Percentiles rank a stretch among this genome's conserved stretches.
Conservation (phyloP, 2,113 vertebrate genomes). For the Psittacara wagleri region DNA sequence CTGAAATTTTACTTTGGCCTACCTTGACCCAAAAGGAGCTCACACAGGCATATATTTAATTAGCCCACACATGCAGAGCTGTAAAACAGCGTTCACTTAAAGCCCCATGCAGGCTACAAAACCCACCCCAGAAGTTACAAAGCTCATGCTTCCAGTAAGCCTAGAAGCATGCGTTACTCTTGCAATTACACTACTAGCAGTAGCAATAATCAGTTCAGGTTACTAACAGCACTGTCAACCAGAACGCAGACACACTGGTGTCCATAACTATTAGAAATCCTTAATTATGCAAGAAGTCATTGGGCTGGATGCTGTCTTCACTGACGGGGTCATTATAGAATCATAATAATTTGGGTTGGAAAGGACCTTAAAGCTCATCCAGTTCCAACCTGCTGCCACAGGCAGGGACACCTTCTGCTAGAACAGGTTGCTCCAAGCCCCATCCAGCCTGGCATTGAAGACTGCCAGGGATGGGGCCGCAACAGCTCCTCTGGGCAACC, state of each 20-base stretch:
- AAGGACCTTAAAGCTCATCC: not conserved
- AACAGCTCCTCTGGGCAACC: not conserved
- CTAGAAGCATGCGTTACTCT: fast-evolving
- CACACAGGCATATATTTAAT: not conserved
- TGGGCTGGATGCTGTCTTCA: not conserved
- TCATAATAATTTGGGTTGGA: not conserved
- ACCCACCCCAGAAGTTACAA: not conserved
- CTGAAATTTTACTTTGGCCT: not conserved
- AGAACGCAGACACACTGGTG: fast-evolving
- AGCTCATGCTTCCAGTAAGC: not conserved
- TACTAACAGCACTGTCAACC: not conserved
- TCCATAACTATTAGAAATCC: not conserved
- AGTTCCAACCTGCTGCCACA: not conserved
- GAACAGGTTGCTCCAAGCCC: not conserved
- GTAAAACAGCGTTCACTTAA: not conserved
- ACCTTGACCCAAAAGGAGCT: not conserved
- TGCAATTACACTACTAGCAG: not conserved
- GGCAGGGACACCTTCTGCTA: not conserved
- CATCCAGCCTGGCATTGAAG: not conserved
- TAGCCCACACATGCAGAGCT: fast-evolving
- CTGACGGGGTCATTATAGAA: not conserved
- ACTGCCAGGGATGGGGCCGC: not conserved
- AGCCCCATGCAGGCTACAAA: not conserved
- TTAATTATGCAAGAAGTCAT: not conserved
- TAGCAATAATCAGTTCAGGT: not conserved